These are phyloP conservation scores for Brachyistius frenatus DNA, from an alignment of 2,113 vertebrate genomes.

Conservation along the genomic window DNA sequence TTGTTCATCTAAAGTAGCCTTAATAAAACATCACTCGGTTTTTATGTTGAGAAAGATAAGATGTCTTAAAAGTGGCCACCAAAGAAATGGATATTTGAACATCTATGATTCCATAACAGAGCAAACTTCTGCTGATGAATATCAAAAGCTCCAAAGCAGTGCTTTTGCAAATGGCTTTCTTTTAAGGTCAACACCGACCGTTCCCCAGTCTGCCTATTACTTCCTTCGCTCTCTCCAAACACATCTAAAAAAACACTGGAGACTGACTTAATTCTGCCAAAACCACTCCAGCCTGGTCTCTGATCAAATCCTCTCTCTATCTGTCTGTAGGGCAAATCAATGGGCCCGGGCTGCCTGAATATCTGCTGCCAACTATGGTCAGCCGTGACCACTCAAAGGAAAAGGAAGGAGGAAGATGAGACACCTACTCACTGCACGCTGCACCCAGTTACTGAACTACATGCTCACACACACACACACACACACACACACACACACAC, in stretches of 20 bases:
- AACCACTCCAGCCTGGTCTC: conserved; percentile 18
- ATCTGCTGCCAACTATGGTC: conserved; percentile 59
- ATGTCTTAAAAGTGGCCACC: neutral
- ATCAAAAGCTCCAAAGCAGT: neutral
- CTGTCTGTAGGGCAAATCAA: conserved; percentile 52
- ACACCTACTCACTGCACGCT: conserved; percentile 46
- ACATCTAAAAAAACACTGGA: conserved; percentile 27
- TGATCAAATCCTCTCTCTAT: conserved; percentile 23
- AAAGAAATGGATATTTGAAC: too few relatives aligned
- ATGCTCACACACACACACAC: conserved; percentile 19
- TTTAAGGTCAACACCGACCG: neutral
- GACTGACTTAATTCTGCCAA: conserved; percentile 33
- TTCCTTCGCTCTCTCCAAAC: conserved; percentile 3
- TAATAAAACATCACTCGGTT: too few relatives aligned
- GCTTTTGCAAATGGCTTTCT: neutral
- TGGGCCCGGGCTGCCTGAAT: conserved; percentile 47
- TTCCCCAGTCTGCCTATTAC: conserved; percentile 3
- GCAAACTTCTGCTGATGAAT: too few relatives aligned
- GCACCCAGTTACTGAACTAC: conserved; percentile 45
- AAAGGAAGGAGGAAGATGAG: conserved; percentile 33
- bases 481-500: conserved; percentile 22
- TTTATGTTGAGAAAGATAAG: too few relatives aligned
- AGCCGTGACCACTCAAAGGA: conserved; percentile 45
- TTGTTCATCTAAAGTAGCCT: neutral
- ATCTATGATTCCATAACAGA: too few relatives aligned